A percentile compares a stretch with the other conserved stretches of the same genome.
Conservation (phyloP, 2,888 invertebrate species). For the Drosophila gaucha region DNA sequence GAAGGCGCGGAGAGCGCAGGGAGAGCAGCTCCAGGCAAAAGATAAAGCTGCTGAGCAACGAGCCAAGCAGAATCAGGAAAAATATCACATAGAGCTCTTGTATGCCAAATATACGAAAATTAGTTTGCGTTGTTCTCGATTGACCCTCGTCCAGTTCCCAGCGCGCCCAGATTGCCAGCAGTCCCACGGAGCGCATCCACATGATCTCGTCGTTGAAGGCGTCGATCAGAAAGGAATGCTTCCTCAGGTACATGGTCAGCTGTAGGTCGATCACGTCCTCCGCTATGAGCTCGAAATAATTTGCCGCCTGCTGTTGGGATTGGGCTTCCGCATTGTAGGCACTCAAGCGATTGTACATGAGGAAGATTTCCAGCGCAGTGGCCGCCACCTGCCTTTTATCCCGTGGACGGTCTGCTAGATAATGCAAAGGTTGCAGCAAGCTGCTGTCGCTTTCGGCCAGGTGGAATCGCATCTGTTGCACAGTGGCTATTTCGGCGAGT, state of each 20-base stretch:
- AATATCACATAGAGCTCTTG: conserved; percentile 51
- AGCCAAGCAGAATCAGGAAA: conserved; percentile 24
- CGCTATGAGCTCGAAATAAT: conserved; percentile 45
- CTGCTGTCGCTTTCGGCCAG: background rate
- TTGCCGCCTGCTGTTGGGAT: background rate
- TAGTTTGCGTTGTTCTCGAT: conserved; percentile 3
- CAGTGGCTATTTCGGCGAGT: conserved; percentile 39
- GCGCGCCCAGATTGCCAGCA: conserved; percentile 57
- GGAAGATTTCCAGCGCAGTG: conserved; percentile 40
- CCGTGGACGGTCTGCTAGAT: conserved; percentile 21
- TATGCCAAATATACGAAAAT: conserved; percentile 37
- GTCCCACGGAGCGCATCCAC: conserved; percentile 61
- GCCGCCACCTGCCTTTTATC: conserved; percentile 32
- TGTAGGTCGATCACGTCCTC: conserved; percentile 56
- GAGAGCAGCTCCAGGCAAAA: conserved; percentile 53
- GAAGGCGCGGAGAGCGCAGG: conserved; percentile 5
- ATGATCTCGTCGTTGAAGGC: conserved; percentile 64
- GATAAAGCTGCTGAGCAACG: conserved; percentile 18
- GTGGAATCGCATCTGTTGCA: conserved; percentile 40
- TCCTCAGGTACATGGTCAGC: conserved; percentile 64
- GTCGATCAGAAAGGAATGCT: conserved; percentile 71
- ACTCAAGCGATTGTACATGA: conserved; percentile 40
- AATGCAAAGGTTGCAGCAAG: conserved; percentile 21
- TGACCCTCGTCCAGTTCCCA: conserved; percentile 44
- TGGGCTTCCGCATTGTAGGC: conserved; percentile 10